A percentile compares a stretch with the other conserved stretches of the same genome.
phyloP scores from a whole-genome alignment of 2,113 vertebrate species.

The Silurus glanis region DNA sequence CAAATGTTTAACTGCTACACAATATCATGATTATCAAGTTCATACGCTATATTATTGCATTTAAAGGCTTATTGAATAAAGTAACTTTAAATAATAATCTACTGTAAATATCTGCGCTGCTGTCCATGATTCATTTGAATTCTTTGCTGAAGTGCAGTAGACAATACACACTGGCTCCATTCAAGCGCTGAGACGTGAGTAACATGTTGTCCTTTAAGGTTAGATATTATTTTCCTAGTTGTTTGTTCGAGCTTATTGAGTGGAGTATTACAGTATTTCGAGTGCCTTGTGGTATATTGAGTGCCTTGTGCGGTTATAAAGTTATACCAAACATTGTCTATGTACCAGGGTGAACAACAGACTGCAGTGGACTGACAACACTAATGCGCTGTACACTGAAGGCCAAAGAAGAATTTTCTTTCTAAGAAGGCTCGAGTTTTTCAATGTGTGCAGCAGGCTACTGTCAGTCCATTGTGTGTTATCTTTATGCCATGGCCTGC shows the following conservation, averaged over 20 bases:
- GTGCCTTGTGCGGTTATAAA: neutral
- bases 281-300: neutral
- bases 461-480: neutral
- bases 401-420: neutral
- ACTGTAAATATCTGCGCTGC: neutral
- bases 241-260: neutral
- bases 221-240: neutral
- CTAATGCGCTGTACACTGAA: neutral
- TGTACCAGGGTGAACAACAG: neutral
- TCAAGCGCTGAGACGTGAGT: neutral
- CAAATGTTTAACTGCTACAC: neutral
- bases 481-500: neutral
- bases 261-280: neutral
- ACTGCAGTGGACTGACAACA: neutral
- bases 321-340: neutral
- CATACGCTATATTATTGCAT: neutral
- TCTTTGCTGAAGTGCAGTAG: neutral
- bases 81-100: neutral
- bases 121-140: neutral
- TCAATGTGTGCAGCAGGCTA: neutral
- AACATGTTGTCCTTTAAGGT: neutral
- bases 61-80: neutral
- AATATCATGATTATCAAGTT: neutral
- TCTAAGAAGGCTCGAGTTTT: neutral
- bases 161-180: neutral